A percentile compares a stretch with the other conserved stretches of the same genome.
These are phyloP conservation scores for Ceratina australensis DNA, from an alignment of 1,140 invertebrate genomes.

Conservation along the genomic window DNA sequence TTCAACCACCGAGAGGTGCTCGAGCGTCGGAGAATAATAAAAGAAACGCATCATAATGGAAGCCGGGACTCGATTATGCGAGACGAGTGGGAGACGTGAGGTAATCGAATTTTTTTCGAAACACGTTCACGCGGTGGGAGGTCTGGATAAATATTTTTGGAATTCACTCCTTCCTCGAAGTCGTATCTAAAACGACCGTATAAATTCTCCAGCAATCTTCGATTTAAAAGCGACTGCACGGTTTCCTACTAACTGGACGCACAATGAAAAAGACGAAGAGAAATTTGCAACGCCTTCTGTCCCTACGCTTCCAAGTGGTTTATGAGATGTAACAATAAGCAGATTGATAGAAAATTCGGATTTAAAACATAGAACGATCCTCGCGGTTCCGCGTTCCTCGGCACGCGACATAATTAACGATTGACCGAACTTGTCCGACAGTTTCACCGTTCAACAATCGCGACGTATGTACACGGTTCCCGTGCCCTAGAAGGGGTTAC, in stretches of 20 bases:
- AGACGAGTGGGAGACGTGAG: background rate
- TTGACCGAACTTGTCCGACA: background rate
- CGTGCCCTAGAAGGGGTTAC: background rate
- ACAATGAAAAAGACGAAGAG: too few relatives aligned
- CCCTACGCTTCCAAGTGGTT: too few relatives aligned
- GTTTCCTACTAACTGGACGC: too few relatives aligned
- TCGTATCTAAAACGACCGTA: too few relatives aligned
- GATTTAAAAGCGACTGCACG: too few relatives aligned
- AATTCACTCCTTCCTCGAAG: background rate
- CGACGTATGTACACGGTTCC: too few relatives aligned
- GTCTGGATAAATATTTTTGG: background rate
- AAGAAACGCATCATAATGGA: background rate
- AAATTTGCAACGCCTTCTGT: too few relatives aligned
- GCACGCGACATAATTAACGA: background rate
- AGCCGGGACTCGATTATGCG: background rate
- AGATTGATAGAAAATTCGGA: too few relatives aligned
- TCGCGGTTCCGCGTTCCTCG: background rate
- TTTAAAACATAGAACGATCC: too few relatives aligned
- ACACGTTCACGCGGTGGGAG: constrained; percentile 3
- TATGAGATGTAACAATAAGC: too few relatives aligned
- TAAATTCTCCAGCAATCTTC: too few relatives aligned
- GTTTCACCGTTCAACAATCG: background rate
- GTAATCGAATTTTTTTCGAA: background rate
- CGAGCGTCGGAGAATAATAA: background rate
- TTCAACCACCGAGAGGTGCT: background rate